phyloP scores from a whole-genome alignment of 92 coral and sea anemone species.

The Parazoanthus atlanticus region DNA sequence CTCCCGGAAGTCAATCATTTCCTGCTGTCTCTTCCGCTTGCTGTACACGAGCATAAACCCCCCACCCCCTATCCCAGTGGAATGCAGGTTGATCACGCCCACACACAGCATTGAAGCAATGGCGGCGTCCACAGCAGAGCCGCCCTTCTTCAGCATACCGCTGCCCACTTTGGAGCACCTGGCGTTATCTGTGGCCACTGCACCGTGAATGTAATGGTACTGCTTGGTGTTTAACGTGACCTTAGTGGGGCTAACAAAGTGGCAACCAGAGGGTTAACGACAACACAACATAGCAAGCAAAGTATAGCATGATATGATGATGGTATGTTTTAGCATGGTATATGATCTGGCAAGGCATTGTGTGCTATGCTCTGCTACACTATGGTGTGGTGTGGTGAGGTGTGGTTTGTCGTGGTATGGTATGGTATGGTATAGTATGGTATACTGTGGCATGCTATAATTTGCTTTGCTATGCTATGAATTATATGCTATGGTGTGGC shows the following conservation, averaged over 20 bases:
- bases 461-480: too few species aligned
- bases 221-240: conserved; percentile 56
- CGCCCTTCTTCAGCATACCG: conserved; percentile 71
- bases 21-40: conserved; percentile 69
- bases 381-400: too few species aligned
- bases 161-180: conserved; percentile 85
- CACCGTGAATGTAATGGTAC: conserved; percentile 73
- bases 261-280: background rate
- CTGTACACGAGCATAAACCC: conserved; percentile 95
- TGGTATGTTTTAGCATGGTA: background rate
- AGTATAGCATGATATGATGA: background rate
- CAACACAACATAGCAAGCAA: background rate
- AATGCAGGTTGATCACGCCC: conserved; percentile 93
- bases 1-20: conserved; percentile 97
- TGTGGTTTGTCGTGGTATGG: too few species aligned
- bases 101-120: conserved; percentile 88
- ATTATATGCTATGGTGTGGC: too few species aligned
- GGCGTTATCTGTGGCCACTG: conserved; percentile 89
- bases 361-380: background rate
- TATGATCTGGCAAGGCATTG: background rate
- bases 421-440: background rate
- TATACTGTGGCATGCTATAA: background rate
- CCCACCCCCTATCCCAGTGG: conserved; percentile 97
- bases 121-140: conserved; percentile 97
- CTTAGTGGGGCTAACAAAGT: conserved; percentile 46